Evolutionary conservation across 2,797 vertebrate species (phyloP).

Genomic region (Tapera naevia): DNA sequence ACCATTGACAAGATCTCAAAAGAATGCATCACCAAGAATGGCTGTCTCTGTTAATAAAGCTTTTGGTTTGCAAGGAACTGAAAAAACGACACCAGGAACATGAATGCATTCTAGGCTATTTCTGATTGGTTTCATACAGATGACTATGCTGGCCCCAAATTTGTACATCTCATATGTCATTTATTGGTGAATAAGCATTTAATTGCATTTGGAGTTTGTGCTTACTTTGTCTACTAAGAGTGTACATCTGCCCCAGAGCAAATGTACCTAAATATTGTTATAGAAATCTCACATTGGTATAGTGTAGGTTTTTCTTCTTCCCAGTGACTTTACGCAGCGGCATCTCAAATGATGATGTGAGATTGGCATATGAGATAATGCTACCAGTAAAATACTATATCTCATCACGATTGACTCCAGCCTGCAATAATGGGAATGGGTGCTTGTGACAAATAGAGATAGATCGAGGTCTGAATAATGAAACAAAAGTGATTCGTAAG

Average conservation of each 20-base stretch:
- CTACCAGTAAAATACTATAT: not conserved
- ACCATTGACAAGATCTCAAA: not conserved
- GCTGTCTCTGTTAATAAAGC: not conserved
- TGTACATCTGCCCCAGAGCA: fast-evolving
- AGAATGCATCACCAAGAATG: not conserved
- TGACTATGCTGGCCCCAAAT: not conserved
- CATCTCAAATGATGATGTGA: not conserved
- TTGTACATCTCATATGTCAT: not conserved
- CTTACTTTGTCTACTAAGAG: not conserved
- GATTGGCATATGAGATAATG: not conserved
- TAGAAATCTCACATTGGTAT: not conserved
- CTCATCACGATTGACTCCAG: not conserved
- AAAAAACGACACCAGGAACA: not conserved
- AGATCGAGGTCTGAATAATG: not conserved
- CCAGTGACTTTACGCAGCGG: not conserved
- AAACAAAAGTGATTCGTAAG: not conserved
- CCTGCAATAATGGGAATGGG: not conserved
- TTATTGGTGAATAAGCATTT: not conserved
- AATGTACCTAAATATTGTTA: not conserved
- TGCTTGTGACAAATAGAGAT: not conserved
- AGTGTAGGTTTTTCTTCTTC: not conserved
- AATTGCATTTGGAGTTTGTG: not conserved
- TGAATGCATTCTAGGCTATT: not conserved
- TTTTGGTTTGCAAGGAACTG: not conserved
- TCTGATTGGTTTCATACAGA: not conserved